Evolutionary conservation across 1,140 invertebrate genomes (phyloP).

Genomic region (Arion vulgaris): DNA sequence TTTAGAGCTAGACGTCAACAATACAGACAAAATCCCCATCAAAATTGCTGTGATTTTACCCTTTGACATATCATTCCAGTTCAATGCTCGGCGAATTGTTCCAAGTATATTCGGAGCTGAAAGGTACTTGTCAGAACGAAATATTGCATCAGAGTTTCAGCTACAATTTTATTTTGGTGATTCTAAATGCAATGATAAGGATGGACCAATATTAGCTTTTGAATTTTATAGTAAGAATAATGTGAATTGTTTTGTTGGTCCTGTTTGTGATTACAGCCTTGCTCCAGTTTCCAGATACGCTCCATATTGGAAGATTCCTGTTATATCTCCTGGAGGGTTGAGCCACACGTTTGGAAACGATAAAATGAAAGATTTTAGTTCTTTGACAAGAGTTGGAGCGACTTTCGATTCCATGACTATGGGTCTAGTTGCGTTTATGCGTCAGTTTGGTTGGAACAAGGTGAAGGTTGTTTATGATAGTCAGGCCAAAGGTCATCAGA

Average conservation of each 20-base stretch:
- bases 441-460: slow-evolving; percentile 79
- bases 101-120: slow-evolving; percentile 54
- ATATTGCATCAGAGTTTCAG: slow-evolving; percentile 33
- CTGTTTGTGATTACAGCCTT: slow-evolving; percentile 91
- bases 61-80: slow-evolving; percentile 26
- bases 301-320: slow-evolving; percentile 88
- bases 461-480: slow-evolving; percentile 80
- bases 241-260: slow-evolving; percentile 84
- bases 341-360: slow-evolving; percentile 81
- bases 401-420: slow-evolving; percentile 83
- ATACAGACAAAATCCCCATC: not conserved
- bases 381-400: slow-evolving; percentile 58
- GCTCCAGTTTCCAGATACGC: slow-evolving; percentile 91
- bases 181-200: slow-evolving; percentile 29
- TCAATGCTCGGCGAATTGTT: slow-evolving; percentile 43
- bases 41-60: slow-evolving; percentile 43
- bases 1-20: not conserved
- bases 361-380: slow-evolving; percentile 47
- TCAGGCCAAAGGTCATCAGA: not conserved
- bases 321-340: slow-evolving; percentile 88
- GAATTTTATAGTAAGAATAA: slow-evolving; percentile 74
- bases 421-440: slow-evolving; percentile 79
- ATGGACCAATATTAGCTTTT: slow-evolving; percentile 49
- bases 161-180: slow-evolving; percentile 52
- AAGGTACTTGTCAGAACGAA: slow-evolving; percentile 20